A percentile compares a stretch with the other conserved stretches of the same genome.
phyloP scores from a whole-genome alignment of 2,113 vertebrate genomes.

The Cisticola juncidis region DNA sequence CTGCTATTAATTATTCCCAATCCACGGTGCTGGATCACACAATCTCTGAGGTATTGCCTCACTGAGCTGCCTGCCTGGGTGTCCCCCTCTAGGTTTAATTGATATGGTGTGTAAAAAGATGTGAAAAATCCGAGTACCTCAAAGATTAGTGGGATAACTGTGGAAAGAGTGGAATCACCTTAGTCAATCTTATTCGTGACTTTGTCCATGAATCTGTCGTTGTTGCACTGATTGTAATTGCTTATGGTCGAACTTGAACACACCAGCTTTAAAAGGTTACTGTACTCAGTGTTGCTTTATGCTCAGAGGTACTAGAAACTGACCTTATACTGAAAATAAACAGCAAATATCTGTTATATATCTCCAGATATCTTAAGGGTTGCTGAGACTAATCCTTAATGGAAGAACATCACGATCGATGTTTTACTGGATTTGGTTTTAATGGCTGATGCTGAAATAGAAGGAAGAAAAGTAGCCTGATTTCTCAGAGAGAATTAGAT shows the following conservation, averaged over 20 bases:
- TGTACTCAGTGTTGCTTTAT: not conserved
- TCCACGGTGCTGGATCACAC: not conserved
- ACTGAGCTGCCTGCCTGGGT: not conserved
- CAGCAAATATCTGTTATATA: not conserved
- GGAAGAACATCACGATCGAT: not conserved
- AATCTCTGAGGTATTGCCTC: not conserved
- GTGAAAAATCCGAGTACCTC: fast-evolving
- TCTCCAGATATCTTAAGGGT: not conserved
- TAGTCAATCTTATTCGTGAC: not conserved
- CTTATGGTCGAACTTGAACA: not conserved
- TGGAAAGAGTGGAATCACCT: not conserved
- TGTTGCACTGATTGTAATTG: not conserved
- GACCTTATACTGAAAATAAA: not conserved
- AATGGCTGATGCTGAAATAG: not conserved
- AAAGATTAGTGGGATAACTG: not conserved
- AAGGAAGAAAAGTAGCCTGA: not conserved
- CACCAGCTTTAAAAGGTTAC: not conserved
- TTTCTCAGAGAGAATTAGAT: not conserved
- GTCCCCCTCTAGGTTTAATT: not conserved
- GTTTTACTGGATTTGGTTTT: not conserved
- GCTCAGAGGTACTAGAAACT: not conserved
- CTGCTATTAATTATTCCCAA: not conserved
- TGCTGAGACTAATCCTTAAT: not conserved
- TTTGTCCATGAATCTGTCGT: not conserved
- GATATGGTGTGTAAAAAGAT: not conserved